These are phyloP conservation scores for Dromaius novaehollandiae DNA, from an alignment of 2,113 vertebrate species.

Conservation along the genomic window DNA sequence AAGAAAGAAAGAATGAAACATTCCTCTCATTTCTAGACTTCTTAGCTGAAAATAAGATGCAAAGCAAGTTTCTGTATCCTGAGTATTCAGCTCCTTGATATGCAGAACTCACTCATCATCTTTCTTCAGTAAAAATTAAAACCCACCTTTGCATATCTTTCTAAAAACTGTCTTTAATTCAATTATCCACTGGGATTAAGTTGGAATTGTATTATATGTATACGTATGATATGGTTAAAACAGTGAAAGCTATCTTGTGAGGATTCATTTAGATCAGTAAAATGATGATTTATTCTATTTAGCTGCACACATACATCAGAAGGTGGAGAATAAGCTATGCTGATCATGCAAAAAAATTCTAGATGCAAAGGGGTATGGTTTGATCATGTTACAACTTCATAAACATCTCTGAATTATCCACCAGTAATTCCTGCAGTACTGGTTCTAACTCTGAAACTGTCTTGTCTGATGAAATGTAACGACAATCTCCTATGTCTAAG, in stretches of 20 bases:
- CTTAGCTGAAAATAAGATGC: neutral
- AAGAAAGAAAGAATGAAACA: neutral
- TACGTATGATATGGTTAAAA: neutral
- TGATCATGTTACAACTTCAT: neutral
- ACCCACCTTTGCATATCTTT: neutral
- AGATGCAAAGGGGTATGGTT: neutral
- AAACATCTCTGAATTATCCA: neutral
- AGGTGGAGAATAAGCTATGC: neutral
- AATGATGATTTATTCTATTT: neutral
- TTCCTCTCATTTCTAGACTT: neutral
- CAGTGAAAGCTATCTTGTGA: neutral
- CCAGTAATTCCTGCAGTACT: neutral
- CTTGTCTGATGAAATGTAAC: neutral
- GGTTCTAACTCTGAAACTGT: neutral
- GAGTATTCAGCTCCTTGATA: neutral
- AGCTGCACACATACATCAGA: neutral
- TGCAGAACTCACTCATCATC: neutral
- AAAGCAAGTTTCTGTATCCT: neutral
- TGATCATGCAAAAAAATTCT: neutral
- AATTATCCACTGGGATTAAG: neutral
- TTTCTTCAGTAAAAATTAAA: slow-evolving; percentile 25
- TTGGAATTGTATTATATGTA: neutral
- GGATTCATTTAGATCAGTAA: neutral
- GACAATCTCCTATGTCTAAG: neutral
- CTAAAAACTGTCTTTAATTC: neutral